phyloP scores from a whole-genome alignment of 2,888 invertebrate genomes.

The Coecobrya sp. region DNA sequence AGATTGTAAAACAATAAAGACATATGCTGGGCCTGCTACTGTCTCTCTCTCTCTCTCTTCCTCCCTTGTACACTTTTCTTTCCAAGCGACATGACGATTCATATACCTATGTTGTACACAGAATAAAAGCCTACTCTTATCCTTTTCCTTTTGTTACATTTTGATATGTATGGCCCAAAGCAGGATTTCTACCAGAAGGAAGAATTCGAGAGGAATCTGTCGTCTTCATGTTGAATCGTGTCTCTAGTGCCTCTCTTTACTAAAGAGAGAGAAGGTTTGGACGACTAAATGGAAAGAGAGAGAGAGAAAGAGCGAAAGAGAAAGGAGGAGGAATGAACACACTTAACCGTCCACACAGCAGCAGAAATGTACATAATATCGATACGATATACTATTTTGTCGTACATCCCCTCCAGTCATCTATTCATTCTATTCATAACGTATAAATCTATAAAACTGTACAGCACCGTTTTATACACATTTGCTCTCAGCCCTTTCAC shows the following conservation, averaged over 20 bases:
- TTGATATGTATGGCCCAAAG: slow-evolving; percentile 61
- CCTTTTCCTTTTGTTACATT: slow-evolving; percentile 50
- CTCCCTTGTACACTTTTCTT: slow-evolving; percentile 28
- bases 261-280: slow-evolving; percentile 41
- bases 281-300: slow-evolving; percentile 53
- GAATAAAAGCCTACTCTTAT: slow-evolving; percentile 26
- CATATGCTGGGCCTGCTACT: slow-evolving; percentile 14
- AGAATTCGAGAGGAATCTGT: slow-evolving; percentile 64
- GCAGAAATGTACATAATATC: slow-evolving; percentile 19
- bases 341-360: slow-evolving; percentile 61
- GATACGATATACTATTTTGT: neutral
- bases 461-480: neutral
- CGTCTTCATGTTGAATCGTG: slow-evolving; percentile 48
- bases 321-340: slow-evolving; percentile 49
- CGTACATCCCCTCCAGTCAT: slow-evolving; percentile 19
- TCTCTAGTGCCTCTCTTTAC: slow-evolving; percentile 48
- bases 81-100: slow-evolving; percentile 53
- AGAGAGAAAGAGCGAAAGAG: slow-evolving; percentile 30
- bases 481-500: neutral
- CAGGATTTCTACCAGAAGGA: slow-evolving; percentile 55
- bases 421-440: slow-evolving; percentile 40
- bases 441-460: slow-evolving; percentile 26
- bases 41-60: neutral
- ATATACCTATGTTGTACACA: slow-evolving; percentile 18
- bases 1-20: slow-evolving; percentile 77